phyloP scores from a whole-genome alignment of 2,888 invertebrate genomes.

The Drosophila borborema region DNA sequence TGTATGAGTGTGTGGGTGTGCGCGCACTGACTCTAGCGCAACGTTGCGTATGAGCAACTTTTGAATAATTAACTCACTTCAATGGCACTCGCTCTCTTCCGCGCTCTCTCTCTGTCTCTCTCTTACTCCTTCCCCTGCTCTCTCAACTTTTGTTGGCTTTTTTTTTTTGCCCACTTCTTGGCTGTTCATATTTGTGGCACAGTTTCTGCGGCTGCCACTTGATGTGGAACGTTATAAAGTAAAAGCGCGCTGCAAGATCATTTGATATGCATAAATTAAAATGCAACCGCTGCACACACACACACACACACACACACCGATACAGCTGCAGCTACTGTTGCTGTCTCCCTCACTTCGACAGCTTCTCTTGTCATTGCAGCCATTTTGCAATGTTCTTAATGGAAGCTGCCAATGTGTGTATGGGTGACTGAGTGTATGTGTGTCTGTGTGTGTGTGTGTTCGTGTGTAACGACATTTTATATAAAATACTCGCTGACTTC shows the following conservation, averaged over 20 bases:
- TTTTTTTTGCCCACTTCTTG: background rate
- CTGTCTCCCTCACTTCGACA: no score
- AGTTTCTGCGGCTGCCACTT: conserved; percentile 52
- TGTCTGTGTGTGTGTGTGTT: background rate
- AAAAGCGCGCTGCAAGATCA: conserved; percentile 63
- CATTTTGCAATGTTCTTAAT: conserved; percentile 58
- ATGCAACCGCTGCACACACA: conserved; percentile 59
- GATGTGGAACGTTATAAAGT: conserved; percentile 75
- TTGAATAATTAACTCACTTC: conserved; percentile 80
- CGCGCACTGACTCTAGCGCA: conserved; percentile 31
- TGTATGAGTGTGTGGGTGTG: conserved; percentile 7
- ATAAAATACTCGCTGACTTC: conserved; percentile 52
- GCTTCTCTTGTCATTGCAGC: conserved; percentile 3
- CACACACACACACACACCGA: conserved; percentile 36
- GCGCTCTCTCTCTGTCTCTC: background rate
- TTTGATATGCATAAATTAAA: conserved; percentile 73
- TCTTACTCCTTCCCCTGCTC: background rate
- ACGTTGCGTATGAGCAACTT: conserved; percentile 81
- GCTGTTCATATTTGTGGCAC: conserved; percentile 16
- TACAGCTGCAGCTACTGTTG: background rate
- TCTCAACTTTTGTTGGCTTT: background rate
- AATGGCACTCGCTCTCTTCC: conserved; percentile 46
- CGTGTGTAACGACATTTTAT: conserved; percentile 12
- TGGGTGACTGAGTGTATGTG: background rate
- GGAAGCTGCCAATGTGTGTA: conserved; percentile 29